Percentiles rank a stretch among this genome's conserved stretches.
These are phyloP conservation scores for Aphrophora alni DNA, from an alignment of 2,888 invertebrate species.

Conservation along the genomic window DNA sequence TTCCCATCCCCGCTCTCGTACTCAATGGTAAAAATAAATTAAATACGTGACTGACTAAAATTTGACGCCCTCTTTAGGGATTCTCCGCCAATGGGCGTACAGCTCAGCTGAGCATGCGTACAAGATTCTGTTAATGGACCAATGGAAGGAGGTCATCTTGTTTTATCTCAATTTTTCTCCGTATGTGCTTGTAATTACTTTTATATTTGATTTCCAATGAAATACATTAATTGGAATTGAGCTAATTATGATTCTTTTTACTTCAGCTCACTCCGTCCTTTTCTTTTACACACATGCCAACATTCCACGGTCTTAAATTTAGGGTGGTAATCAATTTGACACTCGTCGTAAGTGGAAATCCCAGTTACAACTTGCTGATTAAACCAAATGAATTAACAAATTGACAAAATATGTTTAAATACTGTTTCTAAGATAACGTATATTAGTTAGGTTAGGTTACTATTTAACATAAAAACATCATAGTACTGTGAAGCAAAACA, in stretches of 20 bases:
- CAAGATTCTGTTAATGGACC: slow-evolving; percentile 1
- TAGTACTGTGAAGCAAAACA: too few species aligned
- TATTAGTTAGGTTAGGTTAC: too few species aligned
- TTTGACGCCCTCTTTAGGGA: background rate
- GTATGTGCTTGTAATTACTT: background rate
- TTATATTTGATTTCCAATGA: background rate
- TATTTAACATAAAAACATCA: too few species aligned
- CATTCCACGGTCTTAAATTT: too few species aligned
- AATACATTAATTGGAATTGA: background rate
- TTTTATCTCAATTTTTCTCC: background rate
- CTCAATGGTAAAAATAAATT: slow-evolving; percentile 6
- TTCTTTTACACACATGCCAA: too few species aligned
- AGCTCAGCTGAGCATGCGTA: background rate
- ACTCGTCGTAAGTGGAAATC: too few species aligned
- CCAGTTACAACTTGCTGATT: too few species aligned
- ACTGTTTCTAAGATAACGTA: too few species aligned
- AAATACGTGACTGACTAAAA: background rate
- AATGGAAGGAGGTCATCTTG: background rate
- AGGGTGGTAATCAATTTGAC: too few species aligned
- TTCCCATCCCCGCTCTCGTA: background rate
- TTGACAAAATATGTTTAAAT: too few species aligned
- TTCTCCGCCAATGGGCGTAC: slow-evolving; percentile 1
- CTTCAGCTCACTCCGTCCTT: background rate
- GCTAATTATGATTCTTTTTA: background rate
- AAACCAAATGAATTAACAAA: too few species aligned